Base-by-base conservation (phyloP, 2,113 vertebrate genomes). In the Dasypus novemcinctus region DNA sequence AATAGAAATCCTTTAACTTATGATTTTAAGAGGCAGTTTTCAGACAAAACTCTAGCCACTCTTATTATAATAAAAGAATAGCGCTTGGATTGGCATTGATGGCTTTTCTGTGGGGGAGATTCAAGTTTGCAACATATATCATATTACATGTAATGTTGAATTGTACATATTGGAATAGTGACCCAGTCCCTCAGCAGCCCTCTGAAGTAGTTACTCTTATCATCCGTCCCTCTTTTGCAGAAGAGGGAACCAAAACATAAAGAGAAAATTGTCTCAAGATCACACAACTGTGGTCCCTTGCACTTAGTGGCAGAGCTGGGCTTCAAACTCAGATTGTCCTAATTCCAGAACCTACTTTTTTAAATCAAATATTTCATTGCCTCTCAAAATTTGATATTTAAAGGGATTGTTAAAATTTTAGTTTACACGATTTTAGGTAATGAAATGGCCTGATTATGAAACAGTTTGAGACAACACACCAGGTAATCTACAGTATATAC, bases 351-450 rank as follows among this genome's bases (percentile, higher is more conserved):
- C 52, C 31, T 31, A 29, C 7, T 84, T 84, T 69, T 57, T 72
- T 54, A 57, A 81, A 59, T 89, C 74, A 52, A 46, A 64, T 85
- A 36, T 46, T 59, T 14, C 33, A 49, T 61, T 71, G 57, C n/a
- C 52, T 91, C 75, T 85, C 72, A 14, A 76, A 76, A 71, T 87
- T 80, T 78, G 36, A 41, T 46, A 33, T 15, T 27, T 88, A 36
- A 63, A 57, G 20, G 49, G 78, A 90, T 89, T 72, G 81, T 43
- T 4, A n/a, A 94, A 88, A 76, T 71, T 78, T 71, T 78, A 87
- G 63, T 95, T 94, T 86, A 75, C 88, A 71, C 38, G 61, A 78
- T 54, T 92, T 74, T 74, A 92, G 81, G 38, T 81, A 71, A 91
- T 46, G 82, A 76, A 91, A 91, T 36, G 61, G 17, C 25, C 43